Evolutionary conservation across 2,113 vertebrate genomes (phyloP).

Genomic region (Rhinogobius similis): DNA sequence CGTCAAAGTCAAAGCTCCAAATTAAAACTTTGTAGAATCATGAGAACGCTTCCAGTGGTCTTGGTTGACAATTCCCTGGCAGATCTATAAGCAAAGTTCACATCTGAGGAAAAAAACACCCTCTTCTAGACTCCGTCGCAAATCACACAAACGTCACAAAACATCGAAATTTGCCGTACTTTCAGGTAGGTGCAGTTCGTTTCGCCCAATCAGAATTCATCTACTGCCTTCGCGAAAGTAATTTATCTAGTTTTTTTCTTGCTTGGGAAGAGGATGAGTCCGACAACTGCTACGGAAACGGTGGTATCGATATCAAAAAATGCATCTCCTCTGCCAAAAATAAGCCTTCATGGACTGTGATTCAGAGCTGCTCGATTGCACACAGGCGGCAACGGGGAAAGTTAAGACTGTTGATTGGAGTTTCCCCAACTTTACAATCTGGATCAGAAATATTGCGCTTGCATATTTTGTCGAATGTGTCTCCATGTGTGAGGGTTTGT

Average conservation of each 20-base stretch:
- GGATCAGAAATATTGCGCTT: constrained; percentile 28
- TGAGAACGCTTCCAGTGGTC: constrained; percentile 36
- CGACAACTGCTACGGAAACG: constrained; percentile 34
- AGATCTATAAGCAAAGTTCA: constrained; percentile 50
- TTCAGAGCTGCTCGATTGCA: constrained; percentile 42
- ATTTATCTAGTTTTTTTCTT: constrained; percentile 6
- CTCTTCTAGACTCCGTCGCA: constrained; percentile 49
- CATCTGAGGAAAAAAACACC: constrained; percentile 34
- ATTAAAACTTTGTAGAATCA: constrained; percentile 38
- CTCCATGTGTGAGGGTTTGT: constrained; percentile 28
- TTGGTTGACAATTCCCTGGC: constrained; percentile 23
- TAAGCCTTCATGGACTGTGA: constrained; percentile 45
- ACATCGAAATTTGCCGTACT: constrained; percentile 55
- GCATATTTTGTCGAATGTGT: constrained; percentile 23
- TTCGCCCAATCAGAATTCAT: constrained; percentile 22
- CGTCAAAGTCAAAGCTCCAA: constrained; percentile 31
- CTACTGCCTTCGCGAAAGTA: background rate
- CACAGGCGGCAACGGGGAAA: constrained; percentile 24
- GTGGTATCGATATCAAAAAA: constrained; percentile 44
- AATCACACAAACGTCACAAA: constrained; percentile 62
- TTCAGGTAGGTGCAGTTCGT: constrained; percentile 53
- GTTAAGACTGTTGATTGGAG: constrained; percentile 19
- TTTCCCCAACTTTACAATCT: constrained; percentile 8
- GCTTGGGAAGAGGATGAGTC: constrained; percentile 32
- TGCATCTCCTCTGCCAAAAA: constrained; percentile 45